phyloP scores from a whole-genome alignment of 53 echinoderm and acorn worm genomes.

The Arbacia lixula region DNA sequence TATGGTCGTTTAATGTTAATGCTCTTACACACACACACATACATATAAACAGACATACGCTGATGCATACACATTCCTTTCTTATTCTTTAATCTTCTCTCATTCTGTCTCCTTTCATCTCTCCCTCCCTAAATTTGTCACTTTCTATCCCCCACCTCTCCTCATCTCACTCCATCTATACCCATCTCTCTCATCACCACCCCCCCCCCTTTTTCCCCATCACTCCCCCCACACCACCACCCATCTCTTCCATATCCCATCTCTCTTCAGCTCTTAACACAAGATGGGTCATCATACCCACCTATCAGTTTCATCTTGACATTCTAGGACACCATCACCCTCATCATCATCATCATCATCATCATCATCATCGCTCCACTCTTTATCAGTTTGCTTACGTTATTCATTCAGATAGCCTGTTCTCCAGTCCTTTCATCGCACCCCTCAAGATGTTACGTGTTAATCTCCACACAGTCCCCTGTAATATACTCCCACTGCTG shows the following conservation, averaged over 20 bases:
- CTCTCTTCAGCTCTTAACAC: too few relatives aligned
- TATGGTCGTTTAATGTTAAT: too few relatives aligned
- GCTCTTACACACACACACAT: too few relatives aligned
- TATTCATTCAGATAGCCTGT: too few relatives aligned
- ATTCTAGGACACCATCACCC: not conserved
- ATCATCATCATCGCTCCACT: slow-evolving; percentile 7
- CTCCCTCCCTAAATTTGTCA: not conserved
- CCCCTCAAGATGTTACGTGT: too few relatives aligned
- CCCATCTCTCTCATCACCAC: not conserved
- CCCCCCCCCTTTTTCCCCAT: not conserved
- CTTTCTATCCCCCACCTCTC: not conserved
- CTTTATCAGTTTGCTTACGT: too few relatives aligned
- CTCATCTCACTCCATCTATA: not conserved
- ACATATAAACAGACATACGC: too few relatives aligned
- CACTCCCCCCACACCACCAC: not conserved
- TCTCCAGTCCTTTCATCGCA: too few relatives aligned
- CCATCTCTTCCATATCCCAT: not conserved
- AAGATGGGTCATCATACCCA: not conserved
- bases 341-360: slow-evolving; percentile 4
- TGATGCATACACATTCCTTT: not conserved
- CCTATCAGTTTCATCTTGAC: not conserved
- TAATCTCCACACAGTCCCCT: too few relatives aligned
- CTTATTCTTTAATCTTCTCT: not conserved
- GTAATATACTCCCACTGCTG: too few relatives aligned
- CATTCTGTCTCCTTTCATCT: not conserved